A percentile compares a stretch with the other conserved stretches of the same genome.
Evolutionary conservation across 2,888 invertebrate species (phyloP).

Genomic region (Dicycla oo): DNA sequence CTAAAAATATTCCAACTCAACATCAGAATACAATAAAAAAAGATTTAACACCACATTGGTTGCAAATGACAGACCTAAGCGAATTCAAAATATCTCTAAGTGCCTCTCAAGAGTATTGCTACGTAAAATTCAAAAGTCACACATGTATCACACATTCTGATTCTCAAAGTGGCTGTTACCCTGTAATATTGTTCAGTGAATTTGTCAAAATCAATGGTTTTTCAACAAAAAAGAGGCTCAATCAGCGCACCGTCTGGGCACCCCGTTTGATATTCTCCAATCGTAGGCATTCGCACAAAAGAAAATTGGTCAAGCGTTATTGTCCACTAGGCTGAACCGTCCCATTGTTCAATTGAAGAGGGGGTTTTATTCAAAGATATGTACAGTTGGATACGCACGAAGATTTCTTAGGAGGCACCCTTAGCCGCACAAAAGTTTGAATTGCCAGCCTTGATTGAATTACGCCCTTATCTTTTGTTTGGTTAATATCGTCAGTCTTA

Average conservation of each 20-base stretch:
- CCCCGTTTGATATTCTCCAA: conserved; percentile 86
- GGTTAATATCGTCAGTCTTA: conserved; percentile 60
- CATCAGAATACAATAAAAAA: conserved; percentile 22
- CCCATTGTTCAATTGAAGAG: conserved; percentile 87
- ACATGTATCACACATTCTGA: conserved; percentile 49
- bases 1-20: conserved; percentile 8
- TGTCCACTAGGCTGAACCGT: conserved; percentile 85
- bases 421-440: conserved; percentile 78
- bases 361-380: conserved; percentile 84
- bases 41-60: conserved; percentile 23
- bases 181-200: conserved; percentile 78
- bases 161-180: conserved; percentile 55
- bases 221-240: conserved; percentile 81
- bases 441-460: conserved; percentile 76
- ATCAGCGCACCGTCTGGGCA: conserved; percentile 81
- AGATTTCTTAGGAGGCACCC: conserved; percentile 76
- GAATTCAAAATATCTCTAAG: conserved; percentile 41
- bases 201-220: conserved; percentile 84
- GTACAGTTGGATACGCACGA: conserved; percentile 79
- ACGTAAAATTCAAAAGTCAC: conserved; percentile 47
- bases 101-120: conserved; percentile 13
- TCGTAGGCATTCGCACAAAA: conserved; percentile 87
- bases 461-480: conserved; percentile 72
- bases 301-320: conserved; percentile 90
- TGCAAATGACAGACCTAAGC: conserved; percentile 31